Evolutionary conservation across 1,140 invertebrate species (phyloP), one percentile per base, ranked within the genome.

Genomic region (Aphaenogaster rudis): DNA sequence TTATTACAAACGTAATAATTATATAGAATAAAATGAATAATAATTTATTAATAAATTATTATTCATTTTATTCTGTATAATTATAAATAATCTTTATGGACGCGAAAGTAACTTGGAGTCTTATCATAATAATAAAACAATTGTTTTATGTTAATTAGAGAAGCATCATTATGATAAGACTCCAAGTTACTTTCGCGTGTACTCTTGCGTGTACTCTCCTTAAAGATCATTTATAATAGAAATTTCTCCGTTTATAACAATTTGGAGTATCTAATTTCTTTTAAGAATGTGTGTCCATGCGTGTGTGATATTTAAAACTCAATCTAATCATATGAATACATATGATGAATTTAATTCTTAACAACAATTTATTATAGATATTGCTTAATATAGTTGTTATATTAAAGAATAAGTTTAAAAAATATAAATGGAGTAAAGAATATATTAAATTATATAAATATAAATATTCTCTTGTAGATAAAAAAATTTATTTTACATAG

Each of bases 381-480:
- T 63, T 63, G 36, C 15, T 33, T 63, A 36, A 63, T 63, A 54
- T 54, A 63, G 33, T 61, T 21, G 33, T 33, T 48, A 69, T 50
- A 64, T 64, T 39, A 39, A 64, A 64, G 1, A 39, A 42, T 28
- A 50, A 48, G 2, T 69, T 71, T 17, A 54, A 72, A 36, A 0
- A 45, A 45, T n/a, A 67, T 5, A 61, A 3, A 64, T 36, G 8
- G 2, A 74, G 1, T 15, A 13, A 72, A 52, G 2, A 13, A 54
- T 54, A 39, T 36, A 52, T 74, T 57, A 57, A 42, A 76, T 57
- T 2, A 42, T 17, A 71, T 28, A 7, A 48, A 69, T 39, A 74
- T 36, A 57, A 74, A n/a, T 39, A 42, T 42, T 76, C 13, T 45
- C 3, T 77, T 28, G n/a, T 9, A 59, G 0, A 6, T 57, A 0